phyloP scores from a whole-genome alignment of 1,140 invertebrate species.

The Trachelipus rathkii region DNA sequence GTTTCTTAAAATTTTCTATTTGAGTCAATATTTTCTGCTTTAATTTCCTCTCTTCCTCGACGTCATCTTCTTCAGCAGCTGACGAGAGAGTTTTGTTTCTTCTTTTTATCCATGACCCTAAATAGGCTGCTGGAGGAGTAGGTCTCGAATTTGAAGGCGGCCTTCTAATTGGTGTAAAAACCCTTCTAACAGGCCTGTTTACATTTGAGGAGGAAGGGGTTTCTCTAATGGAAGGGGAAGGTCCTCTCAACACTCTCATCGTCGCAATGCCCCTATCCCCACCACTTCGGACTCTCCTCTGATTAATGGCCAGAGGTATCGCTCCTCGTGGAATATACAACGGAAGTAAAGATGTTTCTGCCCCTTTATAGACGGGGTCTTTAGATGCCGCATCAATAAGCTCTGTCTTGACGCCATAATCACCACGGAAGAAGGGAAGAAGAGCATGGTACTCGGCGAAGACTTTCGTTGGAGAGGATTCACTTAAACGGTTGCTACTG shows the following conservation, averaged over 20 bases:
- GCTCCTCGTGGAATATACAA: constrained; percentile 43
- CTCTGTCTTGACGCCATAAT: constrained; percentile 38
- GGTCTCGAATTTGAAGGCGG: background rate
- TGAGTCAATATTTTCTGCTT: background rate
- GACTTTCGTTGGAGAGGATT: background rate
- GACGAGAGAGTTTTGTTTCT: background rate
- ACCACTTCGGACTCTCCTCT: background rate
- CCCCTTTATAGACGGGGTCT: constrained; percentile 39
- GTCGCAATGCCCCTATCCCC: background rate
- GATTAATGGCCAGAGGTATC: constrained; percentile 20
- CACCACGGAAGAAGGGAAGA: constrained; percentile 30
- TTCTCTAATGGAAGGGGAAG: background rate
- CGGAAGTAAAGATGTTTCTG: constrained; percentile 38
- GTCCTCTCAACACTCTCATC: background rate
- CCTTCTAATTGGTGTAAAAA: background rate
- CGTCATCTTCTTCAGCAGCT: background rate
- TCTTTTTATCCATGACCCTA: background rate
- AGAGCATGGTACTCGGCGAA: constrained; percentile 36
- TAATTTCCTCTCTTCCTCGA: background rate
- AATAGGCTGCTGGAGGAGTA: background rate
- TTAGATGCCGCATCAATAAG: constrained; percentile 31
- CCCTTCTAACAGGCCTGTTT: background rate
- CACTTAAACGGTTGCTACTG: background rate
- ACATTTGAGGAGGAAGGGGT: background rate
- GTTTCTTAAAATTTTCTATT: background rate